Percentiles rank a stretch among this genome's conserved stretches.
phyloP scores from a whole-genome alignment of 1,140 invertebrate species.

The Drosophila athabasca region DNA sequence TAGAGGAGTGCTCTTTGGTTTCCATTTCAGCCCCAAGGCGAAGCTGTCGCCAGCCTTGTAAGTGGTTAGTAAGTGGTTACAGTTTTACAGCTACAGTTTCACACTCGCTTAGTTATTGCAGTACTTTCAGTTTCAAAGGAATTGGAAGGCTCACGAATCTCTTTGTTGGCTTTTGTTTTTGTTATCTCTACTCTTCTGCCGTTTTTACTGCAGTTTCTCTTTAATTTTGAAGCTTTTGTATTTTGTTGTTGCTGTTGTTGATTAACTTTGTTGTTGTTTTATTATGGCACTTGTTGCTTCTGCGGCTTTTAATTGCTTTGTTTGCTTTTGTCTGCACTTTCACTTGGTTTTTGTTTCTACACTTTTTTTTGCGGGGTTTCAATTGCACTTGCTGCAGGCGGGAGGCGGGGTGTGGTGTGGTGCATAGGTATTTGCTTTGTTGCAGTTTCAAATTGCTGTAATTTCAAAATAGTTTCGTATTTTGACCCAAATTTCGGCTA shows the following conservation, averaged over 20 bases:
- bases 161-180: conserved; percentile 1
- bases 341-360: conserved; percentile 29
- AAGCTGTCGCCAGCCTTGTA: conserved; percentile 38
- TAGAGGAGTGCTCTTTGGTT: neutral
- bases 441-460: conserved; percentile 19
- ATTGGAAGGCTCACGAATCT: conserved; percentile 4
- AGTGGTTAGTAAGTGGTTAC: conserved; percentile 22
- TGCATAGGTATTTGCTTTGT: no score
- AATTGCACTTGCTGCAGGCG: conserved; percentile 30
- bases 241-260: conserved; percentile 13
- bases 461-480: conserved; percentile 12
- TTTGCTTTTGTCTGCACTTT: conserved; percentile 24
- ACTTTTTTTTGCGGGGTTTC: conserved; percentile 21
- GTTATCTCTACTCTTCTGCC: conserved; percentile 2
- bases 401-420: neutral
- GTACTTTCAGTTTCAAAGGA: conserved; percentile 14
- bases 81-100: conserved; percentile 20
- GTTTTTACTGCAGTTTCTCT: conserved; percentile 29
- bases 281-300: conserved; percentile 10
- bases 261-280: conserved; percentile 19
- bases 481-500: conserved; percentile 17
- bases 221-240: conserved; percentile 13
- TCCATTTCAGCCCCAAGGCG: conserved; percentile 2
- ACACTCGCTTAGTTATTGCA: conserved; percentile 1
- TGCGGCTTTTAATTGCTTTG: conserved; percentile 41